Base-by-base conservation (phyloP, 2,797 vertebrate species). In the Macropodus opercularis region DNA sequence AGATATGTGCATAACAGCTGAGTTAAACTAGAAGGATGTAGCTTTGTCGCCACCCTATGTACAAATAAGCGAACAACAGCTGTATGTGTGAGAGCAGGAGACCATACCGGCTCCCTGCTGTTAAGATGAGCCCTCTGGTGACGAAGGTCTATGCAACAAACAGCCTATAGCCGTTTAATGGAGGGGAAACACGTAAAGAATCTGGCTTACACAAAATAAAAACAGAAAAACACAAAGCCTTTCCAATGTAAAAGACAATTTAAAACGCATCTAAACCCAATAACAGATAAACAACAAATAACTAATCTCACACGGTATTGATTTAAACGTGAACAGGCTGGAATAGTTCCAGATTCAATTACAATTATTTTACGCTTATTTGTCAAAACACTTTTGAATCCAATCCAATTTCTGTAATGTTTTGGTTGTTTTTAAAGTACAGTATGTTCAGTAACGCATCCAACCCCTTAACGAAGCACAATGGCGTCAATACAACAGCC, bases 11-110 rank as follows among this genome's bases (percentile, higher is more conserved):
- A n/a, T n/a, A n/a, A n/a, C n/a, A n/a, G n/a, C n/a, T n/a, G n/a
- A n/a, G n/a, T n/a, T n/a, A n/a, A n/a, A n/a, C n/a, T n/a, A 9
- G 1, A 22, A n/a, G 5, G 6, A 24, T 8, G 24, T 22, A 42
- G 38, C 57, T 87, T 75, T 84, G 75, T 79, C 56, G 67, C 82
- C 84, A 64, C 62, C 80, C 27, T 34, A 57, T 72, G 85, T 53
- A 35, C 29, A 62, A 60, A 47, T 10, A 4, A 31, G 12, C 65
- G 26, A 15, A 69, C 47, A 63, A 35, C 66, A 74, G 13, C 29
- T 63, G 3, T n/a, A n/a, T 44, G 42, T 42, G 32, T 22, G 17
- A 13, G 12, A 12, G 15, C 35, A 52, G n/a, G 26, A 35, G 15
- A 32, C 34, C 18, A n/a, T n/a, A n/a, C n/a, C 17, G 18, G 27